phyloP scores from a whole-genome alignment of 2,888 invertebrate genomes.

The Callyntrura sp. region DNA sequence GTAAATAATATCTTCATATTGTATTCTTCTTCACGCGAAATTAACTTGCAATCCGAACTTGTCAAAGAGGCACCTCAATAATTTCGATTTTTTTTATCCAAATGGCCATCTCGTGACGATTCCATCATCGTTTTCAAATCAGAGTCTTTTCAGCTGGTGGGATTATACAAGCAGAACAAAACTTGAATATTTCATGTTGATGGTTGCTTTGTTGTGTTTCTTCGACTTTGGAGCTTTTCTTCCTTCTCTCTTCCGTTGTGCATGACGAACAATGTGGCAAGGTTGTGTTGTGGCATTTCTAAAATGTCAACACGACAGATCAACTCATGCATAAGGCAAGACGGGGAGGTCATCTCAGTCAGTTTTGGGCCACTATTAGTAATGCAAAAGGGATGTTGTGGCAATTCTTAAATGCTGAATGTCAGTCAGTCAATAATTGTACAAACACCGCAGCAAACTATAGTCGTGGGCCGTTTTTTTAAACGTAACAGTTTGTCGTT shows the following conservation, averaged over 20 bases:
- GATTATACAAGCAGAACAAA: neutral
- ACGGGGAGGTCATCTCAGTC: slow-evolving; percentile 6
- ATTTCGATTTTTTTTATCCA: slow-evolving; percentile 33
- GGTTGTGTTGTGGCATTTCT: slow-evolving; percentile 14
- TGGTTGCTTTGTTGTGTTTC: neutral
- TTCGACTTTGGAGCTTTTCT: slow-evolving; percentile 3
- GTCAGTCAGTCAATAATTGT: slow-evolving; percentile 11
- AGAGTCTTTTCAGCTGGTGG: neutral
- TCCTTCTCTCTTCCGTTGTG: neutral
- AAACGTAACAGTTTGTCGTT: neutral
- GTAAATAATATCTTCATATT: neutral
- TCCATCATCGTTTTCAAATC: neutral
- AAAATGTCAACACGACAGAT: neutral
- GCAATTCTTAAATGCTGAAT: no score
- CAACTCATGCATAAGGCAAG: slow-evolving; percentile 9
- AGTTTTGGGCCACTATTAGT: neutral
- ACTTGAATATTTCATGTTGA: neutral
- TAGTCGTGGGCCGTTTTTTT: no score
- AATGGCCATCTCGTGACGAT: slow-evolving; percentile 30
- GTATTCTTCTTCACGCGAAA: neutral
- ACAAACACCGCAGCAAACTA: slow-evolving; percentile 8
- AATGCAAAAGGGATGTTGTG: neutral
- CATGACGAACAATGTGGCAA: slow-evolving; percentile 17
- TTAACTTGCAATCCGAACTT: neutral
- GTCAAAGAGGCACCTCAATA: slow-evolving; percentile 18